Conservation (phyloP, 2,797 vertebrate species). For the Hippocampus kuda region DNA sequence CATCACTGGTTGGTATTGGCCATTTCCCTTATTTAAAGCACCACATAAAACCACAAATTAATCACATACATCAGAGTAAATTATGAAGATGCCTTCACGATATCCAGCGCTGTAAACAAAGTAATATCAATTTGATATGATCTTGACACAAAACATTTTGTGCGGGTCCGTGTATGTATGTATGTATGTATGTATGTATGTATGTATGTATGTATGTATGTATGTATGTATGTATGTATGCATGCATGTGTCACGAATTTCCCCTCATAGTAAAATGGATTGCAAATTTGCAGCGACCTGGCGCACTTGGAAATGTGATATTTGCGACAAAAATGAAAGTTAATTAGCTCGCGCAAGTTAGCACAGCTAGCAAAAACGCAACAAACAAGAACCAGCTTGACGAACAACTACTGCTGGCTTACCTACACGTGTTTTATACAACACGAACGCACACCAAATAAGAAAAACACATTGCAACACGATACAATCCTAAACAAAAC, state of each 20-base stretch:
- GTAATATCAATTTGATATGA: background rate
- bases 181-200: too few relatives aligned
- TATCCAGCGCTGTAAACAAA: background rate
- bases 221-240: too few relatives aligned
- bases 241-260: too few relatives aligned
- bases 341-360: background rate
- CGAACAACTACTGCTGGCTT: background rate
- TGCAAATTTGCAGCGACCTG: background rate
- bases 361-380: background rate
- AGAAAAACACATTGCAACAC: too few relatives aligned
- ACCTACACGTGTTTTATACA: too few relatives aligned
- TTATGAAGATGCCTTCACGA: background rate
- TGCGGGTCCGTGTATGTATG: too few relatives aligned
- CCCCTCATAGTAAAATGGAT: background rate
- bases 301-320: background rate
- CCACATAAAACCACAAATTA: background rate
- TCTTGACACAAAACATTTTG: too few relatives aligned
- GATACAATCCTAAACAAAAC: background rate
- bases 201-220: too few relatives aligned
- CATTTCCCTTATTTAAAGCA: background rate
- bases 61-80: background rate
- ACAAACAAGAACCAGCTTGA: background rate
- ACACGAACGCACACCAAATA: background rate
- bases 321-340: background rate
- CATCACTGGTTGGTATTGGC: too few relatives aligned